phyloP scores from a whole-genome alignment of 1,140 invertebrate genomes.

The Mamestra configurata region DNA sequence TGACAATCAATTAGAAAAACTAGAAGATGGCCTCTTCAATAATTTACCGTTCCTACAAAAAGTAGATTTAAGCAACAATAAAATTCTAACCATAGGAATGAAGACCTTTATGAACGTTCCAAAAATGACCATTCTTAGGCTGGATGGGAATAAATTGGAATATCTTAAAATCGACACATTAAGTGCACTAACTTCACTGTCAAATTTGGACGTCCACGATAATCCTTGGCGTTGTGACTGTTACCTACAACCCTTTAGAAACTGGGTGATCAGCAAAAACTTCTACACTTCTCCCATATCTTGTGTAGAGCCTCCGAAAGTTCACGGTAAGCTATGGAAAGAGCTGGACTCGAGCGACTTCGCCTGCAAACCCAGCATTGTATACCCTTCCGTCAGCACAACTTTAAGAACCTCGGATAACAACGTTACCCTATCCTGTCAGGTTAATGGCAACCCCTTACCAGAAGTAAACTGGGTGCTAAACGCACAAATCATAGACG shows the following conservation, averaged over 20 bases:
- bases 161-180: slow-evolving; percentile 89
- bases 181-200: slow-evolving; percentile 89
- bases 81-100: slow-evolving; percentile 90
- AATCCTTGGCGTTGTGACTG: slow-evolving; percentile 97
- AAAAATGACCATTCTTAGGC: slow-evolving; percentile 90
- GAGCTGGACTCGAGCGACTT: slow-evolving; percentile 92
- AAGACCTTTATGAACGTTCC: slow-evolving; percentile 92
- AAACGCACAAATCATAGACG: slow-evolving; percentile 89
- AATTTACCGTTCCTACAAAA: slow-evolving; percentile 92
- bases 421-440: slow-evolving; percentile 93
- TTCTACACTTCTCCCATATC: slow-evolving; percentile 91
- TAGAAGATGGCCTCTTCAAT: slow-evolving; percentile 93
- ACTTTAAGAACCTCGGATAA: slow-evolving; percentile 89
- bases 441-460: slow-evolving; percentile 92
- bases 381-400: slow-evolving; percentile 86
- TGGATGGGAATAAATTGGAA: slow-evolving; percentile 92
- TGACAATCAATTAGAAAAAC: slow-evolving; percentile 91
- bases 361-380: slow-evolving; percentile 94
- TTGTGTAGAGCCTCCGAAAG: slow-evolving; percentile 91
- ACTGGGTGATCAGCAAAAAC: slow-evolving; percentile 92
- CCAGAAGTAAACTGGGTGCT: slow-evolving; percentile 93
- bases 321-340: slow-evolving; percentile 92
- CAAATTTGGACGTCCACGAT: slow-evolving; percentile 92
- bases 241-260: slow-evolving; percentile 92
- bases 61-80: slow-evolving; percentile 93